Percentiles rank a stretch among this genome's conserved stretches.
Conservation (phyloP, 1,140 invertebrate genomes). For the Zaprionus capensis region DNA sequence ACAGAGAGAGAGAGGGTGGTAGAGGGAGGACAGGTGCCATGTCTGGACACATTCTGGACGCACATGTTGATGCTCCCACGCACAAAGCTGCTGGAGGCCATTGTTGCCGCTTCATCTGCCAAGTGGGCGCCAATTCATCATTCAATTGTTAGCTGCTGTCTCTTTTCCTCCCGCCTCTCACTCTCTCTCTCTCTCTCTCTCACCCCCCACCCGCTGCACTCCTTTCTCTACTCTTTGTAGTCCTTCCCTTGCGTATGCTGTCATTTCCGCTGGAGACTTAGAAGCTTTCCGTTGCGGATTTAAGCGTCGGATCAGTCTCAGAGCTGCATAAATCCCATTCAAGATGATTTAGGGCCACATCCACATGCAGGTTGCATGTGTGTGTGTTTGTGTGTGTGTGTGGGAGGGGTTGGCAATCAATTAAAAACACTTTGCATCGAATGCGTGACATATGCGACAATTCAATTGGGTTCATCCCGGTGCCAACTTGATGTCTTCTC, state of each 20-base stretch:
- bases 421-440: not conserved
- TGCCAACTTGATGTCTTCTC: not conserved
- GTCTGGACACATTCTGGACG: slow-evolving; percentile 29
- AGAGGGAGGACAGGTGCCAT: slow-evolving; percentile 30
- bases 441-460: slow-evolving; percentile 4
- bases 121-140: slow-evolving; percentile 44
- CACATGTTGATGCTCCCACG: slow-evolving; percentile 43
- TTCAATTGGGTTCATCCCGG: not conserved
- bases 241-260: not conserved
- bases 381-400: not conserved
- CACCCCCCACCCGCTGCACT: not conserved
- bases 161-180: not conserved
- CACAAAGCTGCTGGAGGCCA: slow-evolving; percentile 31
- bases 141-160: slow-evolving; percentile 34
- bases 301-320: slow-evolving; percentile 13
- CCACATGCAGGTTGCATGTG: not conserved
- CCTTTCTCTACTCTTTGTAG: not conserved
- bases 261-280: slow-evolving; percentile 25
- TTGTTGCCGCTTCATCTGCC: slow-evolving; percentile 44
- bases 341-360: slow-evolving; percentile 31
- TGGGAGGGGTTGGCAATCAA: not conserved
- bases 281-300: slow-evolving; percentile 31
- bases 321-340: slow-evolving; percentile 32
- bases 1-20: not conserved
- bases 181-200: not conserved